phyloP scores from a whole-genome alignment of 2,888 invertebrate genomes.

The Scaptomyza flava region DNA sequence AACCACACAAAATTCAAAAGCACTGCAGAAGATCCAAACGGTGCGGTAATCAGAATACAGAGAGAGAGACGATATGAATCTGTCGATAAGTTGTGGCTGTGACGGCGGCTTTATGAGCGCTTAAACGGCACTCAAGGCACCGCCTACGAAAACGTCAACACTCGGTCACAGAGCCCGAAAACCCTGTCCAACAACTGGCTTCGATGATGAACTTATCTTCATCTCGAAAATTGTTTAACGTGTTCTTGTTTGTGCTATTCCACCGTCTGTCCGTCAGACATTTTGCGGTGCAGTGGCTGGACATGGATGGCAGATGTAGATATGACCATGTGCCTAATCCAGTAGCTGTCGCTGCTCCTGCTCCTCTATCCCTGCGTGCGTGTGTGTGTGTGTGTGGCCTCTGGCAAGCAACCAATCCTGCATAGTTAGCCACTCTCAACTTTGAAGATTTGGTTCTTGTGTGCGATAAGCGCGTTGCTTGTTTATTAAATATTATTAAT shows the following conservation, averaged over 20 bases:
- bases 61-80: conserved; percentile 59
- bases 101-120: conserved; percentile 61
- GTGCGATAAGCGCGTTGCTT: conserved; percentile 40
- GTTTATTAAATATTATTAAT: conserved; percentile 75
- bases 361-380: conserved; percentile 5
- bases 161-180: conserved; percentile 18
- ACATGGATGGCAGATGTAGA: conserved; percentile 54
- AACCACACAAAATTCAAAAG: conserved; percentile 39
- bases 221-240: conserved; percentile 64
- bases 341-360: conserved; percentile 34
- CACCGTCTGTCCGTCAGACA: conserved; percentile 39
- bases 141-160: conserved; percentile 79
- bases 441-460: conserved; percentile 12
- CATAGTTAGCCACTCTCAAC: conserved; percentile 4
- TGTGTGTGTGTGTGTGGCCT: not conserved
- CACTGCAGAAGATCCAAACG: conserved; percentile 40
- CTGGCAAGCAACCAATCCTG: conserved; percentile 9
- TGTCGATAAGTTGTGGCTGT: conserved; percentile 75
- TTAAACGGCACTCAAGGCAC: conserved; percentile 74
- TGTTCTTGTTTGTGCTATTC: conserved; percentile 34
- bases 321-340: conserved; percentile 53
- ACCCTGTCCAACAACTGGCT: conserved; percentile 32
- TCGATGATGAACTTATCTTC: conserved; percentile 70
- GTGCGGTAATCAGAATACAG: conserved; percentile 23
- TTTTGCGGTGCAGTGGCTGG: conserved; percentile 52